phyloP scores from a whole-genome alignment of 2,797 vertebrate genomes.

The Tangara arthus region DNA sequence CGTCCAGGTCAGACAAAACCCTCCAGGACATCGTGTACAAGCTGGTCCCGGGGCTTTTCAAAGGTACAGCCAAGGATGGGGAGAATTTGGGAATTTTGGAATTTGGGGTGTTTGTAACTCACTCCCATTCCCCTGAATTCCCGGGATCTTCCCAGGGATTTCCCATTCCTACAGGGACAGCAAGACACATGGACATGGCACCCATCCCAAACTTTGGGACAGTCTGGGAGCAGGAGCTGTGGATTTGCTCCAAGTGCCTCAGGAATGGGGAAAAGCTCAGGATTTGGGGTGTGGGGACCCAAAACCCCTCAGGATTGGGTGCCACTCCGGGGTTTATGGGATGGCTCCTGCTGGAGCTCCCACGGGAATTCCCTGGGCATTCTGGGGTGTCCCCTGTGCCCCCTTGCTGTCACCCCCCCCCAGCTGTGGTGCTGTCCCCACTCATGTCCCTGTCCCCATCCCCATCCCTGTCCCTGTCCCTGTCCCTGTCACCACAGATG shows the following conservation, averaged over 20 bases:
- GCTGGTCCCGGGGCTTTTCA: slow-evolving; percentile 83
- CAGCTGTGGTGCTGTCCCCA: fast-evolving
- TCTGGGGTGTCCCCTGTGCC: neutral
- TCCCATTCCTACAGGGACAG: neutral
- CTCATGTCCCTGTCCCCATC: neutral
- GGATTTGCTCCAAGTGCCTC: neutral
- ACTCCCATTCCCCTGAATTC: neutral
- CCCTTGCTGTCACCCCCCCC: neutral
- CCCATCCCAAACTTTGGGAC: fast-evolving
- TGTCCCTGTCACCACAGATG: slow-evolving; percentile 66
- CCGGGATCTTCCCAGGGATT: neutral
- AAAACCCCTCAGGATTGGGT: neutral
- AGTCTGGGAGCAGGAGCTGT: neutral
- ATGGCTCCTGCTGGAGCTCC: neutral
- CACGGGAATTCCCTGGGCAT: fast-evolving
- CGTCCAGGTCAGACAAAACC: slow-evolving; percentile 79
- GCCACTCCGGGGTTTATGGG: fast-evolving
- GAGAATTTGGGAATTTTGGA: neutral
- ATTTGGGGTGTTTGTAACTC: neutral
- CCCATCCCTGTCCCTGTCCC: neutral
- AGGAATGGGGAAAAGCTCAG: neutral
- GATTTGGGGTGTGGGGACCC: neutral
- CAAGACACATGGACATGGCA: neutral
- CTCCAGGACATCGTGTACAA: slow-evolving; percentile 84
- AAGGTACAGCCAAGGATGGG: slow-evolving; percentile 56